Base-by-base conservation (phyloP, 2,888 invertebrate genomes). In the Coleophora flavipennella region DNA sequence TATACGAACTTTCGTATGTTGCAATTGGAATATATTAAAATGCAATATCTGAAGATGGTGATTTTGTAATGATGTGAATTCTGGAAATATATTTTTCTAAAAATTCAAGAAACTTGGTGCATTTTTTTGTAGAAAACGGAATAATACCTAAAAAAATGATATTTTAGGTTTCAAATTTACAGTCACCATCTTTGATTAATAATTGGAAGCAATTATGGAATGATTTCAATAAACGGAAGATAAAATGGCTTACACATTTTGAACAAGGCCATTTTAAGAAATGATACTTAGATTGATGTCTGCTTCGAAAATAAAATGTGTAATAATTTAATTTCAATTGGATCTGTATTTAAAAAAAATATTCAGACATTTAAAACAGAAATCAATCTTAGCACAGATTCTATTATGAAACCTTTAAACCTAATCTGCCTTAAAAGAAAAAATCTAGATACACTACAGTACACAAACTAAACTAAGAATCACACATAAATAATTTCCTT, bases 401-500 rank as follows among this genome's bases (percentile, higher is more conserved):
- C 42, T 49, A 42, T 51, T n/a, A n/a, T n/a, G n/a, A 55, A 49
- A 6, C 20, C 20, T 48, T 55, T 52, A 53, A 50, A 42, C 14
- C 45, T 56, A 57, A 49, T 41, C 45, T 31, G 35, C 44, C 41
- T 41, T 44, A 45, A 39, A 47, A 46, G 43, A 62, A 60, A n/a
- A 62, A 68, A 66, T 65, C 69, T 76, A 66, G 55, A 72, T 73
- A 73, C 64, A 72, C 68, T 75, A 74, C 52, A 66, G 60, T 67
- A 73, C 67, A 67, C 50, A 58, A 61, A 10, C 57, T 64, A 47
- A 42, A 53, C 56, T 67, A 64, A 61, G 69, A 76, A 83, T 84
- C 83, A 83, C 83, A 81, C 80, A 81, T 81, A 83, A 80, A 83
- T 83, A 80, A 77, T 75, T 67, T 76, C 67, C 69, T 65, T 69